Base-by-base conservation (phyloP, 2,888 invertebrate species). In the Epistrophe grossulariae region DNA sequence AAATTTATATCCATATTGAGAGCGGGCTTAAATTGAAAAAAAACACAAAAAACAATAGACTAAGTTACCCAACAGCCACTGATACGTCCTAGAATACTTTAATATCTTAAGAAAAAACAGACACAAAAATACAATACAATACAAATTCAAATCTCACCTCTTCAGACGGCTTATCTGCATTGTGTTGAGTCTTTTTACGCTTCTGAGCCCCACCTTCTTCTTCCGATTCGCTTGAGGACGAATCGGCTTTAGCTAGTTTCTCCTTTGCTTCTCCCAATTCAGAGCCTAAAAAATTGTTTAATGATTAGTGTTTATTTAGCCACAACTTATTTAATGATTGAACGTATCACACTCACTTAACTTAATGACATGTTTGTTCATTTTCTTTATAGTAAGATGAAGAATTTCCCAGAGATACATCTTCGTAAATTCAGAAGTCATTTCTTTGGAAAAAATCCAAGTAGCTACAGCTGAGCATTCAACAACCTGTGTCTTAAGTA, bases 391-490 rank as follows among this genome's bases (percentile, higher is more conserved):
- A 4, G 99, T 99, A 81, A 98, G 94, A 93, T 99, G 98, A 73
- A 99, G 94, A 83, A 99, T 96, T 94, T 99, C 99, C 99, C 99
- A 99, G 24, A 99, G 95, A 92, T 98, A 99, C 91, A 96, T 95
- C 93, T 98, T 98, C 0, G 98, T 98, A 93, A 99, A 99, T 93
- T 97, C 97, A 0, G 95, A 94, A 19, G 95, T 95, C 98, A 99
- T 98, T 92, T 97, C 97, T 93, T 97, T 97, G 7, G 98, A 97
- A 94, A 99, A 99, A 88, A 99, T 96, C 99, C 99, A 99, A 89
- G 98, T 98, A 62, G 99, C 99, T 15, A 99, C 99, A 0, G 99
- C 97, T 76, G 98, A 97, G 92, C 99, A 99, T 92, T 99, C 98
- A 71, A 99, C 97, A 73, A 99, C 97, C 93, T 99, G 98, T 31